Evolutionary conservation across 2,113 vertebrate species (phyloP), one percentile per base, ranked within the genome.

Genomic region (Misgurnus anguillicaudatus): DNA sequence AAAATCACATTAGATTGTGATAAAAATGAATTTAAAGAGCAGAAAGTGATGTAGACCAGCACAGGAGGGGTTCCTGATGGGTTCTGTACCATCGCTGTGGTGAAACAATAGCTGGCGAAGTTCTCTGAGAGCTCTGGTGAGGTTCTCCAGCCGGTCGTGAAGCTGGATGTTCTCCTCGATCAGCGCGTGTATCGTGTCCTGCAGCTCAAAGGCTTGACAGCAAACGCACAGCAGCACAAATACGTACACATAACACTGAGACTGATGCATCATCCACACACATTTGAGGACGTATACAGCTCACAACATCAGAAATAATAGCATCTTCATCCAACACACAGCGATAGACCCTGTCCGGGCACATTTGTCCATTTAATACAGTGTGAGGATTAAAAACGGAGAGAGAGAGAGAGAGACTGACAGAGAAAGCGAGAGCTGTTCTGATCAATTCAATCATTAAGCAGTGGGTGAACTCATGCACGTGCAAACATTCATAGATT

Each of bases 81-180:
- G 60, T 16, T 24, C 68, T 42, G 55, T 87, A 94, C 94, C 92
- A 38, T 87, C 90, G 0, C 89, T 85, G 80, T 90, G 91, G 80
- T 89, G 89, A 86, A 89, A 90, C 17, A 94, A 82, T 68, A 94
- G 90, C 47, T 89, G 88, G 19, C 91, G 89, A 39, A 92, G 86
- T 70, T 91, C 88, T 42, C 90, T 83, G 11, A 93, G 87, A 67
- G 92, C 89, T 8, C 90, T 85, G 1, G 92, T 94, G 80, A 95
- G 91, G 82, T 93, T 94, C 82, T 94, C 90, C 77, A 94, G 87
- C 82, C 89, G 91, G 83, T 93, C 91, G 6, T 94, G 93, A 1
- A 94, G 90, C 42, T 90, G 90, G 68, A 91, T 88, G 75, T 95
- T 95, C 86, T 95, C 94, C 57, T 92, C 90, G 13, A 93, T 92